These are phyloP conservation scores for Erpobdella octoculata DNA, from an alignment of 2,888 invertebrate genomes.

Conservation along the genomic window DNA sequence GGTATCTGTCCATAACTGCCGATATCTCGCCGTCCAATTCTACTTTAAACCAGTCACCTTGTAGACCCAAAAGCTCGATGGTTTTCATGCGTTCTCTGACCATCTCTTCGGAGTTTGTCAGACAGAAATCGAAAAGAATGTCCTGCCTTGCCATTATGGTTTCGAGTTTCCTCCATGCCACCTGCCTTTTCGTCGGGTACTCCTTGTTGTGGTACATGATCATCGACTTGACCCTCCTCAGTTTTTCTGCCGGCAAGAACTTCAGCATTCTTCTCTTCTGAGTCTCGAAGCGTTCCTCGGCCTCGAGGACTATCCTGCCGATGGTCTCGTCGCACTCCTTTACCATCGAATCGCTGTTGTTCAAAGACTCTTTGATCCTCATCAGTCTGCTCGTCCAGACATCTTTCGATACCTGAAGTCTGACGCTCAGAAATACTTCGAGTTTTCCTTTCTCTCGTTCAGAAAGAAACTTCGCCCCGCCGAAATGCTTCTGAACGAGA, in stretches of 20 bases:
- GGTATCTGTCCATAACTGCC: not conserved
- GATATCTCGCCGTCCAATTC: not conserved
- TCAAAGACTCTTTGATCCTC: not conserved
- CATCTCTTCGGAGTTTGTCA: not conserved
- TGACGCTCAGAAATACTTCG: not conserved
- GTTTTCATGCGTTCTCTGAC: not conserved
- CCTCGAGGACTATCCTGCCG: not conserved
- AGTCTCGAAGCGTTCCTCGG: not conserved
- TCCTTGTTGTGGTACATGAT: not conserved
- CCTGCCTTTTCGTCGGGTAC: not conserved
- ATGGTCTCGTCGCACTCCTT: not conserved
- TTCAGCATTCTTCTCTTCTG: constrained; percentile 14
- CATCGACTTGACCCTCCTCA: constrained; percentile 4
- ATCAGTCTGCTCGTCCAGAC: not conserved
- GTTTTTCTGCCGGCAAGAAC: constrained; percentile 8
- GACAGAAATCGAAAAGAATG: constrained; percentile 13
- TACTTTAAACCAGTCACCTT: not conserved
- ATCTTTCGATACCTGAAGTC: not conserved
- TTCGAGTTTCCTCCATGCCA: constrained; percentile 11
- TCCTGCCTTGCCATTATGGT: not conserved
- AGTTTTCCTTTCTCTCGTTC: constrained; percentile 19
- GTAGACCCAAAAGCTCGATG: not conserved
- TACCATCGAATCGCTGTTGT: not conserved
- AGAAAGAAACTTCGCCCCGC: not conserved
- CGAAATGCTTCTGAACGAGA: constrained; percentile 11